Base-by-base conservation (phyloP, 2,113 vertebrate genomes). In the Dascyllus trimaculatus region DNA sequence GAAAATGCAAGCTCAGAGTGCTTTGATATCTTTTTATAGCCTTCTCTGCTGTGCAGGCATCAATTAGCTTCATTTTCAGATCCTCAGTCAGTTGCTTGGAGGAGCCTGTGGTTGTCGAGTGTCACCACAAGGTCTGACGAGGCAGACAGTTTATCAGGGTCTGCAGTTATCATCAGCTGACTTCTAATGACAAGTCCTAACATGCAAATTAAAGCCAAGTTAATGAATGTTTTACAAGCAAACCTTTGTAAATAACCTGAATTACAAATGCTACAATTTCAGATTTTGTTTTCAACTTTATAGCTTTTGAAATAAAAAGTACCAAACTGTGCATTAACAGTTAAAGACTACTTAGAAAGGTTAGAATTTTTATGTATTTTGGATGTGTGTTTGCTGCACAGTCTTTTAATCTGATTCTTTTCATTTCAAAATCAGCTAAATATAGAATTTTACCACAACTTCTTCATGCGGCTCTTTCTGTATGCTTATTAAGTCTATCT, bases 21-120 rank as follows among this genome's bases (percentile, higher is more conserved):
- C 60, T 56, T 46, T 64, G 32, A 63, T 45, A 8, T 74, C 45
- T n/a, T 74, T 43, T 54, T n/a, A 38, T 15, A 40, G 21, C 3
- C 25, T 26, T 38, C 14, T 4, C 24, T 11, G 9, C 7, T 17
- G 35, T 51, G 6, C 1, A n/a, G 14, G 45, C 14, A n/a, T 49
- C n/a, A 22, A 14, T 32, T 29, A 71, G 11, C 49, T 62, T 61
- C 21, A 24, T 48, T 56, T 53, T 24, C 26, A 66, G 52, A 65
- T 7, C 29, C 4, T 29, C 38, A 10, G 24, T 52, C 22, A 60
- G 56, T 21, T 52, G 18, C 56, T 49, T 26, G 32, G 32, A 54
- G 32, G 11, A 48, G 0, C 4, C 48, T 17, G 32, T 62, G 25
- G 10, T 52, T 19, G 25, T 26, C 62, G 51, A 53, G 49, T 26